Conservation (phyloP, 1,140 invertebrate species). For the Megalonaias nervosa region DNA sequence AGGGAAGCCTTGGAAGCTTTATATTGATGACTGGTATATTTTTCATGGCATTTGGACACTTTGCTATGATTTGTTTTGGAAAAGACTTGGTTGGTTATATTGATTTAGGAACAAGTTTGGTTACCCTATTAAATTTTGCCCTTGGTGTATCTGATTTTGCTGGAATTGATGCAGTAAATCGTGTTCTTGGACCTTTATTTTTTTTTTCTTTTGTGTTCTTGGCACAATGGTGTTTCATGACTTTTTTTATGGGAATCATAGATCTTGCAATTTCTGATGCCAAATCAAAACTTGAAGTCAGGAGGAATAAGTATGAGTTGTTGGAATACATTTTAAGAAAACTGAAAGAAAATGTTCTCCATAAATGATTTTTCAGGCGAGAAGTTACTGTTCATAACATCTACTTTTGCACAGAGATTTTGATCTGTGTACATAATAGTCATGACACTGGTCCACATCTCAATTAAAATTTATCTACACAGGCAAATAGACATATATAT, state of each 20-base stretch:
- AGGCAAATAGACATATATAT: too few species aligned
- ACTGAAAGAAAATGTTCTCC: constrained; percentile 3
- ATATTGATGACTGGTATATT: constrained; percentile 25
- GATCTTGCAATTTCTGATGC: constrained; percentile 35
- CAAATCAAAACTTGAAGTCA: constrained; percentile 16
- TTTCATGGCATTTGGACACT: constrained; percentile 33
- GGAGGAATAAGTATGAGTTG: constrained; percentile 36
- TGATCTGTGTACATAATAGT: too few species aligned
- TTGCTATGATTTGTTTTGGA: constrained; percentile 40
- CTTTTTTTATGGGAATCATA: constrained; percentile 43
- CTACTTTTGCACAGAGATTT: too few species aligned
- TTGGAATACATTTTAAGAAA: constrained; percentile 34
- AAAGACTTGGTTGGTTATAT: constrained; percentile 28
- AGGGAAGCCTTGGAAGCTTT: constrained; percentile 28
- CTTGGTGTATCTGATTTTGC: constrained; percentile 44
- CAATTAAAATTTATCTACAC: too few species aligned
- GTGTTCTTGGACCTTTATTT: constrained; percentile 42
- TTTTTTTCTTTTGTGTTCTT: constrained; percentile 44
- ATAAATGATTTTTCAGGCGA: too few species aligned
- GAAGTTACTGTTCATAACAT: too few species aligned
- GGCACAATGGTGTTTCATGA: constrained; percentile 36
- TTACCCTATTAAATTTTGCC: constrained; percentile 44
- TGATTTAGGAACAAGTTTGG: constrained; percentile 13
- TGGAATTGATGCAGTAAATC: constrained; percentile 22
- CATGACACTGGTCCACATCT: too few species aligned